Conservation (phyloP, 2,888 invertebrate species). For the Limenitis camilla region DNA sequence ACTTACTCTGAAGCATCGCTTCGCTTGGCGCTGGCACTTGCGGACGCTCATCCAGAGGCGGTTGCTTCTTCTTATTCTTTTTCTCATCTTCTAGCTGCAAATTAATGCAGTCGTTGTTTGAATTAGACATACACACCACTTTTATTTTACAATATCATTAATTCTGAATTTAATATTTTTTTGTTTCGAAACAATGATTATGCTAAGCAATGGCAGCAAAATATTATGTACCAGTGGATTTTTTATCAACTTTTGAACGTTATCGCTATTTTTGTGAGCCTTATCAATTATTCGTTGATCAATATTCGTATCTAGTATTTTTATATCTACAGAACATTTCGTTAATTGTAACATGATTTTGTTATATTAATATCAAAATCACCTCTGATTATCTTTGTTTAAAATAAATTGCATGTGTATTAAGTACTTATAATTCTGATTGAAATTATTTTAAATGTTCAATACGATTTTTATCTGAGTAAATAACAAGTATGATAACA, state of each 20-base stretch:
- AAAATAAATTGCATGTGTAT: no score
- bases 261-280: slow-evolving; percentile 53
- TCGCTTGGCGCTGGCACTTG: slow-evolving; percentile 67
- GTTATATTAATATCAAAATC: not conserved
- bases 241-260: slow-evolving; percentile 55
- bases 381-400: no score
- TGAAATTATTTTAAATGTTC: no score
- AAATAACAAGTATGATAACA: slow-evolving; percentile 19
- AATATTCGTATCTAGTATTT: slow-evolving; percentile 33
- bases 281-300: slow-evolving; percentile 57
- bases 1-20: slow-evolving; percentile 71
- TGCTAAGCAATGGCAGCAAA: slow-evolving; percentile 25
- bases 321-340: slow-evolving; percentile 1
- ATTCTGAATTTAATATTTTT: slow-evolving; percentile 10
- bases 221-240: slow-evolving; percentile 17
- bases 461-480: no score
- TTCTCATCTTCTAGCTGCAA: slow-evolving; percentile 68
- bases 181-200: slow-evolving; percentile 33
- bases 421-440: no score
- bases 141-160: slow-evolving; percentile 12
- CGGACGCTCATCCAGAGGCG: slow-evolving; percentile 66
- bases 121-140: slow-evolving; percentile 49
- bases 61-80: slow-evolving; percentile 63
- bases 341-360: slow-evolving; percentile 1
- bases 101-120: slow-evolving; percentile 36